Percentiles rank a stretch among this genome's conserved stretches.
Evolutionary conservation across 2,797 vertebrate species (phyloP).

Genomic region (Nothura maculosa): DNA sequence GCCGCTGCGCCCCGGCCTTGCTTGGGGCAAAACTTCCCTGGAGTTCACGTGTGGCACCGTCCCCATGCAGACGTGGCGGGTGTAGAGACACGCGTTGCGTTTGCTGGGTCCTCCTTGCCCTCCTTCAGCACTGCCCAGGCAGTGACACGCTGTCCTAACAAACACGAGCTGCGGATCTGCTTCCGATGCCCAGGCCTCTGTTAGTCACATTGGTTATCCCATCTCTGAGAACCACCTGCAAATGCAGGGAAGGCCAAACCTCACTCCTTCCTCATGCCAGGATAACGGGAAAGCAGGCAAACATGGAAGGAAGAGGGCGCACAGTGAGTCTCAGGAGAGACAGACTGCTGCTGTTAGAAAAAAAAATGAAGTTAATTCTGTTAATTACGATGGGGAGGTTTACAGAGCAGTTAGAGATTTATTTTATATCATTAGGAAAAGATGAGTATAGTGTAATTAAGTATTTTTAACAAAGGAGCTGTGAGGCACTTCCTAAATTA

Average conservation of each 20-base stretch:
- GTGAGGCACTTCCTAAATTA: background rate
- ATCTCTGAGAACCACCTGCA: background rate
- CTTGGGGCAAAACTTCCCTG: background rate
- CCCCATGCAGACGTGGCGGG: background rate
- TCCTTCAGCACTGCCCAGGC: background rate
- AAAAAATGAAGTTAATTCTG: background rate
- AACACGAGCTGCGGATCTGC: background rate
- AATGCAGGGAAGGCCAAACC: background rate
- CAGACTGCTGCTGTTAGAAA: background rate
- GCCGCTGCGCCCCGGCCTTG: background rate
- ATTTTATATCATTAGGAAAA: background rate
- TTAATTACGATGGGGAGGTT: background rate
- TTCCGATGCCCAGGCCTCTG: background rate
- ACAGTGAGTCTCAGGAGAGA: background rate
- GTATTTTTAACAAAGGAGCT: background rate
- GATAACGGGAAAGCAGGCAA: background rate
- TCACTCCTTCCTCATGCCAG: background rate
- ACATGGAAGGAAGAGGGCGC: background rate
- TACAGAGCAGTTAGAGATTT: background rate
- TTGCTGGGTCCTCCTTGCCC: background rate
- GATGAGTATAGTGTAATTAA: background rate
- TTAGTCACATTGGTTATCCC: background rate
- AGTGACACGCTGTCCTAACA: background rate
- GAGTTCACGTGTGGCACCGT: background rate
- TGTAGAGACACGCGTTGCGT: background rate